Base-by-base conservation (phyloP, 2,113 vertebrate genomes). In the Promerops cafer region DNA sequence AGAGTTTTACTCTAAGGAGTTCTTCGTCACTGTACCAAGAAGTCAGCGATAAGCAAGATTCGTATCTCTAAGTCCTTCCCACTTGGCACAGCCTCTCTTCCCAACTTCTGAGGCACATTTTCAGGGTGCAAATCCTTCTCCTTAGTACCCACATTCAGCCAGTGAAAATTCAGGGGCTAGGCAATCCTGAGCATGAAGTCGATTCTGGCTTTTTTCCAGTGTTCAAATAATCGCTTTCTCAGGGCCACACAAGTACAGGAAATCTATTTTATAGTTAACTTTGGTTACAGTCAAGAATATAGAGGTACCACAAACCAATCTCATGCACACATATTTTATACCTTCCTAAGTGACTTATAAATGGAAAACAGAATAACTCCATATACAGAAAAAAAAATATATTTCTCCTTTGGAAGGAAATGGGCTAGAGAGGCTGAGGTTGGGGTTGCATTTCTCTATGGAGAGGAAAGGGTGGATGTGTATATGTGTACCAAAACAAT, bases 241-340 rank as follows among this genome's bases (percentile, higher is more conserved):
- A 37, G 27, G 63, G 80, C 59, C 83, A 94, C 72, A 72, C 20
- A 83, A 78, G 42, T 35, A 50, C 47, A 82, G 77, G 52, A 96
- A 94, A 89, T 4, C 42, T 66, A 61, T 74, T 87, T 91, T 63
- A 78, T 24, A 63, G 35, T 37, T 59, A 89, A 47, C 56, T 70
- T 75, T 22, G 10, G 30, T 89, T 87, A 88, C n/a, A 70, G 59
- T 13, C 50, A 54, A 74, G 28, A 77, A 65, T 57, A 60, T 4
- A 80, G 45, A 89, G 13, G 12, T n/a, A 69, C 31, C 54, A 77
- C 31, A 65, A 87, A 81, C n/a, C 50, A 66, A 24, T 71, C 37
- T 57, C 64, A 52, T 27, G 50, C 15, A 47, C 33, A 31, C 4
- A 4, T 53, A 54, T 83, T 74, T 93, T 47, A 70, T 13, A 74